Evolutionary conservation across 1,140 invertebrate genomes (phyloP), one percentile per base, ranked within the genome.

Genomic region (Hyphantria cunea): DNA sequence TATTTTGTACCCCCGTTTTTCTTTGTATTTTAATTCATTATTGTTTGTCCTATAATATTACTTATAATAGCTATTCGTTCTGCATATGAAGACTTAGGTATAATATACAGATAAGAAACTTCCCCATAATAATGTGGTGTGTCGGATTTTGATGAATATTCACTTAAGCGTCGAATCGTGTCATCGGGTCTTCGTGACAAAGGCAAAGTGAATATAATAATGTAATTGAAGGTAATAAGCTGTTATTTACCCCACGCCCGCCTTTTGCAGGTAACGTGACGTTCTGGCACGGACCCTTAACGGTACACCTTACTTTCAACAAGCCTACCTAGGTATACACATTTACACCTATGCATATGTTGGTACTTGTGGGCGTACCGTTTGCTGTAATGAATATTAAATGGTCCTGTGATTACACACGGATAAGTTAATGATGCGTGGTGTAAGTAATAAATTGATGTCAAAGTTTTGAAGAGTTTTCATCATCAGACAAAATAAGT

Each of bases 131-230:
- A 49, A 64, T 49, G 39, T 54, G 49, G 37, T 55, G 55, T 63
- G 48, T 48, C 41, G 39, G 56, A 50, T 47, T 47, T 14, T 42
- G 47, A 49, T 61, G 66, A 64, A 72, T 67, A 70, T 71, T 72
- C 59, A 68, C 63, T 68, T 64, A 73, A 68, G 53, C 60, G 37
- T 41, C 12, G 32, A 48, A 62, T 76, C 66, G 68, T 74, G 72
- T 68, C 70, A 66, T 69, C 69, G 63, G 11, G 25, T 13, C 48
- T 68, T 82, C 78, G 76, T 82, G 80, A 82, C 78, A 79, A 73
- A 75, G 64, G 61, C 65, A 64, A 78, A 79, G 76, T 83, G 80
- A 80, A 80, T 78, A 80, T 80, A 80, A 80, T 83, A 77, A 83
- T 76, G 72, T 83, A 80, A 83, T 83, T 72, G 70, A 59, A 69